Conservation (phyloP, 1,140 invertebrate species). For the Pseudomyrmex pallidus region DNA sequence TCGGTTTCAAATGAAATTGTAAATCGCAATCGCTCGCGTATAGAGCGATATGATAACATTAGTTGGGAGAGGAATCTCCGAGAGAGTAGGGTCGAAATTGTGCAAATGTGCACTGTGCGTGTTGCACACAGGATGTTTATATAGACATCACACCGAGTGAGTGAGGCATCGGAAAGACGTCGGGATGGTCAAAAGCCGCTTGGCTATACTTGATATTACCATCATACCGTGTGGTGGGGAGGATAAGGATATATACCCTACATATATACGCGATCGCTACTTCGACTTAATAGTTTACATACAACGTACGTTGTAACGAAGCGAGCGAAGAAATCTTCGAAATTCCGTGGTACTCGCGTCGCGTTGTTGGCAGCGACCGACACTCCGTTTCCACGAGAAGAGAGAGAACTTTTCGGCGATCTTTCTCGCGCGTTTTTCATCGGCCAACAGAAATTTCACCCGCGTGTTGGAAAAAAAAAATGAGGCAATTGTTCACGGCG, state of each 20-base stretch:
- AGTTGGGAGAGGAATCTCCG: no score
- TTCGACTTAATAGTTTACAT: slow-evolving; percentile 45
- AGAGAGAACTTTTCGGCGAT: no score
- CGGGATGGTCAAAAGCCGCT: no score
- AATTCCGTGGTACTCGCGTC: background rate
- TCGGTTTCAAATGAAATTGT: background rate
- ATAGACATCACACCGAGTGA: no score
- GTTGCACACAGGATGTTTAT: no score
- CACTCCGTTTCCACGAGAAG: background rate
- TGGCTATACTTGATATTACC: no score
- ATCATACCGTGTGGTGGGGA: background rate
- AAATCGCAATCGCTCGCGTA: no score
- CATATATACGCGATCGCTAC: slow-evolving; percentile 23
- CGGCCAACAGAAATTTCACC: background rate
- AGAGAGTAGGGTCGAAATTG: no score
- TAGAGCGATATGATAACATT: no score
- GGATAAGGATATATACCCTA: slow-evolving; percentile 40
- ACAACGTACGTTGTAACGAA: slow-evolving; percentile 26
- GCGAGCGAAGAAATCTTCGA: background rate
- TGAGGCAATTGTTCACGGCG: background rate
- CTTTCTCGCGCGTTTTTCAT: background rate
- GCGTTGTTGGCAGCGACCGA: no score
- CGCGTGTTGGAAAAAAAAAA: background rate
- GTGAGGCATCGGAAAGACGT: no score
- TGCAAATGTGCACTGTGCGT: no score